Conservation (phyloP, 2,888 invertebrate genomes). For the Hirudinaria manillensis region DNA sequence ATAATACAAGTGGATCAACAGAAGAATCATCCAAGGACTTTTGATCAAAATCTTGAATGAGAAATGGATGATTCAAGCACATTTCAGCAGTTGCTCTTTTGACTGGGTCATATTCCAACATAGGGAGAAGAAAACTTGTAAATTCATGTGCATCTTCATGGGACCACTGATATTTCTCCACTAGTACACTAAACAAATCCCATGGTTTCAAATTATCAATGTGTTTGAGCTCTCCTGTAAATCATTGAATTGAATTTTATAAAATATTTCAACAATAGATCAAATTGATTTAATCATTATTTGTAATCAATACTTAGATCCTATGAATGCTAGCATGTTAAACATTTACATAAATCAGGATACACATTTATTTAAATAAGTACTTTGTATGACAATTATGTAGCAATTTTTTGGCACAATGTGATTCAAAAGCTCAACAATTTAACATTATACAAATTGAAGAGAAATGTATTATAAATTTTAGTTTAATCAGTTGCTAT, state of each 20-base stretch:
- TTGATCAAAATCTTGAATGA: constrained; percentile 51
- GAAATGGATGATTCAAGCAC: constrained; percentile 90
- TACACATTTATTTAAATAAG: no score
- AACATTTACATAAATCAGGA: no score
- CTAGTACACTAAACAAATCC: constrained; percentile 86
- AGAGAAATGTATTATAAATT: no score
- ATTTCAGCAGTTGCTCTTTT: constrained; percentile 86
- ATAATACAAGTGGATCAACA: constrained; percentile 9
- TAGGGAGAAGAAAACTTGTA: constrained; percentile 86
- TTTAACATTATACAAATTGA: no score
- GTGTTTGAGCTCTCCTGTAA: constrained; percentile 75
- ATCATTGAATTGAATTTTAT: not conserved
- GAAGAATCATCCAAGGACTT: not conserved
- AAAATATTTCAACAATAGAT: not conserved
- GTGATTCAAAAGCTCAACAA: no score
- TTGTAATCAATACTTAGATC: not conserved
- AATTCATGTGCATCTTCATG: constrained; percentile 79
- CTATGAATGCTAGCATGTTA: not conserved
- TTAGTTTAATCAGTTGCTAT: no score
- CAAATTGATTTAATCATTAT: not conserved
- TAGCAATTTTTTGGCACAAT: no score
- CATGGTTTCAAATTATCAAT: constrained; percentile 93
- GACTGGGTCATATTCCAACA: constrained; percentile 91
- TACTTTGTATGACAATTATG: no score
- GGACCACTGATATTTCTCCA: constrained; percentile 93